Base-by-base conservation (phyloP, 2,113 vertebrate genomes). In the Tachysurus vachellii region DNA sequence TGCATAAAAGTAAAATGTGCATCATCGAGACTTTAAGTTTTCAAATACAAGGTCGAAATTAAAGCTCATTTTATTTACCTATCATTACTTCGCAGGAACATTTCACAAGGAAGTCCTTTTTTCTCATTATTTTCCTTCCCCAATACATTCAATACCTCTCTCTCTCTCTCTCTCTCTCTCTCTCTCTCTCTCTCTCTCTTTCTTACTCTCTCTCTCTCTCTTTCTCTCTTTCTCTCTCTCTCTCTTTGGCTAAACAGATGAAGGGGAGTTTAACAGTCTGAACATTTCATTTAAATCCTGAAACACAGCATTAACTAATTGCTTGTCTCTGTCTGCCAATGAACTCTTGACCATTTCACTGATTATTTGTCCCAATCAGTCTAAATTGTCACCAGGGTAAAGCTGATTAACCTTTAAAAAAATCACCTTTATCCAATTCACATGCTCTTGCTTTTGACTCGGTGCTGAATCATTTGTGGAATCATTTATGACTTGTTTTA, bases 281-380 rank as follows among this genome's bases (percentile, higher is more conserved):
- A 89, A 53, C 73, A 87, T 89, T 83, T 88, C 84, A 84, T 81
- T 68, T 86, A 86, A 87, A 88, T 83, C 36, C 68, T 83, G 71
- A 90, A 88, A 91, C 87, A 89, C 87, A 56, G 31, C 86, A 89
- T 92, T 92, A 92, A 93, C 92, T 93, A 92, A 93, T 91, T 92
- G 90, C 90, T 82, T 82, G 80, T 80, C 85, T 91, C 91, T 91
- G 87, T 91, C 88, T 90, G 54, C 68, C 57, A 70, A 88, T 64
- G 89, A 91, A 89, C 91, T 88, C 90, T 92, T 75, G 42, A 10
- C 47, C 86, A 82, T 84, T 88, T 73, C 75, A 77, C 66, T 68
- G n/a, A 68, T 68, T 68, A 88, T 88, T 90, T 85, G 88, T 79
- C 90, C 80, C 88, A 79, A 73, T 89, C 54, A 28, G 31, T 16